Evolutionary conservation across 2,888 invertebrate species (phyloP).

Genomic region (Brenthis daphne): DNA sequence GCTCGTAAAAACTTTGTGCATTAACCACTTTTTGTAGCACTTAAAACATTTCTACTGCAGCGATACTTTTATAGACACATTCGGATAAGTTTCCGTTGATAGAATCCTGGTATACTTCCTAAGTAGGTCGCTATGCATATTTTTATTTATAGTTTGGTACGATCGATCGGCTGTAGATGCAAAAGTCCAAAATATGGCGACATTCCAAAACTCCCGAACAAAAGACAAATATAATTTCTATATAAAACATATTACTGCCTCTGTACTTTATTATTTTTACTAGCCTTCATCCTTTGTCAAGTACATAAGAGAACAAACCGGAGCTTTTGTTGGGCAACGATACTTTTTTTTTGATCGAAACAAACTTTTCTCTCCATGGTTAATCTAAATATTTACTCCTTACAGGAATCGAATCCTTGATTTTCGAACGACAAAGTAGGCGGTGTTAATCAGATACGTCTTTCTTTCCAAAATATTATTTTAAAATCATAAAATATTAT

Average conservation of each 20-base stretch:
- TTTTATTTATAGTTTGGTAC: conserved; percentile 51
- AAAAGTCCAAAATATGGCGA: conserved; percentile 50
- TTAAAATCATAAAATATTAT: too few relatives aligned
- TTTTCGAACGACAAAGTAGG: too few relatives aligned
- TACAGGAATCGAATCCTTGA: neutral
- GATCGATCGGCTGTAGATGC: conserved; percentile 59
- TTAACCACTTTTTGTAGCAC: neutral
- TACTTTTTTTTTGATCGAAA: too few relatives aligned
- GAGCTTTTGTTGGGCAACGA: too few relatives aligned
- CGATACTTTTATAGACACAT: conserved; percentile 31
- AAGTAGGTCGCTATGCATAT: conserved; percentile 52
- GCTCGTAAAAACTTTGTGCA: neutral
- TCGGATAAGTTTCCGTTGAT: conserved; percentile 37
- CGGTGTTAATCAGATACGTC: too few relatives aligned
- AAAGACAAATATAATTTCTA: conserved; percentile 4
- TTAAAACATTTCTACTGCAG: conserved; percentile 18
- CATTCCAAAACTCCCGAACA: conserved; percentile 31
- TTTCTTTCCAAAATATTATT: too few relatives aligned
- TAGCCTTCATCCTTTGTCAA: too few relatives aligned
- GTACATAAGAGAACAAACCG: too few relatives aligned
- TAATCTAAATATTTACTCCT: neutral
- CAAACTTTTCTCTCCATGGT: too few relatives aligned
- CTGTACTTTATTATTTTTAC: too few relatives aligned
- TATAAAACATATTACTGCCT: neutral
- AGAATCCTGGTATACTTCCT: conserved; percentile 44